Evolutionary conservation across 64 coral and sea anemone species (phyloP).

Genomic region (Cladopsammia gracilis): DNA sequence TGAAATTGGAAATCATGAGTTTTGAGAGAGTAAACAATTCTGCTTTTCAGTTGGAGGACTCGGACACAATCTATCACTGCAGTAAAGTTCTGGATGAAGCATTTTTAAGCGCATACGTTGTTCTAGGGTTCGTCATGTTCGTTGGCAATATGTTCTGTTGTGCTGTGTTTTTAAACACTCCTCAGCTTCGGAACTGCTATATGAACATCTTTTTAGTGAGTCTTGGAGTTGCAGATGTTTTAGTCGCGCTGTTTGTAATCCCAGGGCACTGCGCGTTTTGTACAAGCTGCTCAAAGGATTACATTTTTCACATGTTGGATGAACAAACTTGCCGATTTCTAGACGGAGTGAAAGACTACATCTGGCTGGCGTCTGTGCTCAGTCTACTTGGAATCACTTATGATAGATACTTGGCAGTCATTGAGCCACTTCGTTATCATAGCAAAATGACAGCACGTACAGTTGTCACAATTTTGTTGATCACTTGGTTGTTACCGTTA

Average conservation of each 20-base stretch:
- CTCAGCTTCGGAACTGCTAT: slow-evolving; percentile 33
- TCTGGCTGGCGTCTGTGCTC: slow-evolving; percentile 51
- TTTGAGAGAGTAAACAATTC: not conserved
- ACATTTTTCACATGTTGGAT: not conserved
- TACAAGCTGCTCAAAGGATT: slow-evolving; percentile 43
- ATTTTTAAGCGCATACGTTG: slow-evolving; percentile 26
- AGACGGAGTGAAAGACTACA: slow-evolving; percentile 60
- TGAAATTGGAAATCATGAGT: not conserved
- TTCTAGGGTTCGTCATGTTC: slow-evolving; percentile 57
- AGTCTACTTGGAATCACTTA: slow-evolving; percentile 71
- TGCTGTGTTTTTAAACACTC: slow-evolving; percentile 21
- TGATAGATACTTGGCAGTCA: slow-evolving; percentile 74
- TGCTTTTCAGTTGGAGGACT: not conserved
- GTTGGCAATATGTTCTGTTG: slow-evolving; percentile 53
- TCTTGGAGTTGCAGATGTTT: slow-evolving; percentile 55
- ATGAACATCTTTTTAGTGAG: slow-evolving; percentile 84
- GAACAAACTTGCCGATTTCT: slow-evolving; percentile 51
- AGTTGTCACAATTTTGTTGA: slow-evolving; percentile 36
- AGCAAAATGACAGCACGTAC: slow-evolving; percentile 39
- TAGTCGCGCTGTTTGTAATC: slow-evolving; percentile 38
- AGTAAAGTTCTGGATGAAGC: slow-evolving; percentile 20
- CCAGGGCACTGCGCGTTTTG: slow-evolving; percentile 71
- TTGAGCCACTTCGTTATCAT: slow-evolving; percentile 69
- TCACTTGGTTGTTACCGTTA: slow-evolving; percentile 44
- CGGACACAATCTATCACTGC: not conserved